Evolutionary conservation across 2,797 vertebrate genomes (phyloP), one percentile per base, ranked within the genome.

Genomic region (Forpus xanthops): DNA sequence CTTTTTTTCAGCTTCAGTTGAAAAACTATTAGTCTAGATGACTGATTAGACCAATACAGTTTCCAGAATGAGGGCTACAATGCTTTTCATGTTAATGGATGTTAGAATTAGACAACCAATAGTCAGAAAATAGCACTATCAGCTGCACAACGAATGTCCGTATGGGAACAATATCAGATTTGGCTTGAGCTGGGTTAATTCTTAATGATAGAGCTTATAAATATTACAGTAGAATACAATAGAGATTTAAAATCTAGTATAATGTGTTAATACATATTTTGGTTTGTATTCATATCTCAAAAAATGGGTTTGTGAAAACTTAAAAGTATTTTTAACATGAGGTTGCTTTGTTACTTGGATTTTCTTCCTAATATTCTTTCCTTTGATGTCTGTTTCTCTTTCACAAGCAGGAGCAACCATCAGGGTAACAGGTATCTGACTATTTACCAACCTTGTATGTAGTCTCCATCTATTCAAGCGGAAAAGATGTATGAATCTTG

Each of bases 371-470:
- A 98, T 96, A 81, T 88, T 96, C 94, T 98, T 97, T 97, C 96
- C 97, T 98, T 96, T 98, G 96, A 97, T 99, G 96, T 99, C 98
- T 99, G 96, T 99, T 98, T 98, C 77, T 98, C 97, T 99, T 98
- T 98, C 98, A 98, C 98, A 99, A 99, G 99, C 99, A 98, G 99
- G 99, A 99, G 98, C 99, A 99, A 98, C 98, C 99, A 27, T 99
- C 99, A 99, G 99, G 99, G 98, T 99, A 98, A 99, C 98, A 99
- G 99, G 99, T 99, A 99, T 98, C 98, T 98, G 92, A 98, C 95
- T 97, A 78, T 98, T 98, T 99, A 97, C 98, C 96, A 90, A 44
- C 98, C 96, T 97, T 98, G 61, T 97, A 96, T 97, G 97, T 98
- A 97, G 97, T 98, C 93, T 97, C 97, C 98, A 97, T 98, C 73